Evolutionary conservation across 2,888 invertebrate genomes (phyloP).

Genomic region (Apoda limacodes): DNA sequence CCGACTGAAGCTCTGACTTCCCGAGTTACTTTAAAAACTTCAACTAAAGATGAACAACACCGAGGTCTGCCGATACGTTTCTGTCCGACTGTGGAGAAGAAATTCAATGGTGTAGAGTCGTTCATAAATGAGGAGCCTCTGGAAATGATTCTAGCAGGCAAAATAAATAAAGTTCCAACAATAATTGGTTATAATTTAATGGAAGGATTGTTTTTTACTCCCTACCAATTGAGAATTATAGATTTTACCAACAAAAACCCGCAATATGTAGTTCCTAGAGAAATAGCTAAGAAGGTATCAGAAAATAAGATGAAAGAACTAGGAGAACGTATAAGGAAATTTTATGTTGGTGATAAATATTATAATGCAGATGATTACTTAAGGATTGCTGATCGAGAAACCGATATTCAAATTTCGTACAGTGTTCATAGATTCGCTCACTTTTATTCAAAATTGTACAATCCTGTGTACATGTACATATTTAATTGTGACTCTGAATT

Average conservation of each 20-base stretch:
- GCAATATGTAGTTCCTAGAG: background rate
- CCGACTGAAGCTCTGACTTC: background rate
- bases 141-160: background rate
- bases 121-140: background rate
- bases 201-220: background rate
- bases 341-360: background rate
- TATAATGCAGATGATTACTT: background rate
- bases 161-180: background rate
- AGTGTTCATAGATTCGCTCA: background rate
- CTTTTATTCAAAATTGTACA: background rate
- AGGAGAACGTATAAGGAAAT: background rate
- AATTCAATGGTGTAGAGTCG: background rate
- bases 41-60: background rate
- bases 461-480: background rate
- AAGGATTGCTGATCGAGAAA: background rate
- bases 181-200: background rate
- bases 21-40: background rate
- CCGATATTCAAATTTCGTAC: background rate
- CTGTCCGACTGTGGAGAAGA: background rate
- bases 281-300: background rate
- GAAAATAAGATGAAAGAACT: background rate
- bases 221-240: background rate
- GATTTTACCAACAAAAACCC: background rate
- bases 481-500: background rate
- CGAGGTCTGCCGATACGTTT: background rate